Evolutionary conservation across 2,113 vertebrate species (phyloP).

Genomic region (human (Homo sapiens)): DNA sequence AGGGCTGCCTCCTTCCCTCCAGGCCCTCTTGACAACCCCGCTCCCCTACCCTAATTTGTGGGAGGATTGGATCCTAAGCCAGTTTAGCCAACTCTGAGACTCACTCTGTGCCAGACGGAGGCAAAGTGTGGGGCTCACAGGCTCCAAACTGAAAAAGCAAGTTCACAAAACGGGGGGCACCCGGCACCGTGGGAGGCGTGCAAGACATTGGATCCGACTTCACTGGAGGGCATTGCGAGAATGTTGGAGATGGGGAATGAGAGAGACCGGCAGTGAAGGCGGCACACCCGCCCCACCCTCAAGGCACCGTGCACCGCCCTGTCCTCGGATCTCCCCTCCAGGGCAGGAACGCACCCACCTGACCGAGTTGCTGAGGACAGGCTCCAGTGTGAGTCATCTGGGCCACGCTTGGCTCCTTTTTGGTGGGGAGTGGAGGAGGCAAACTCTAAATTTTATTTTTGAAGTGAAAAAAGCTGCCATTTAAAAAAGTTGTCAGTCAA

Average conservation of each 20-base stretch:
- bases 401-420: rapidly evolving
- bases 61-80: not conserved
- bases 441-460: too few relatives aligned
- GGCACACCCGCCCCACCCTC: not conserved
- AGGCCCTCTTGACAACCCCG: too few relatives aligned
- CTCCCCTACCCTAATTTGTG: not conserved
- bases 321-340: not conserved
- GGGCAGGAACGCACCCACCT: not conserved
- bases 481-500: not conserved
- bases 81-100: not conserved
- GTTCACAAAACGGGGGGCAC: not conserved
- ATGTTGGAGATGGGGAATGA: not conserved
- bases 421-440: not conserved
- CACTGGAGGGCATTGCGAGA: not conserved
- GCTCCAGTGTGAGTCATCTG: rapidly evolving
- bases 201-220: not conserved
- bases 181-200: rapidly evolving
- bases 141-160: rapidly evolving
- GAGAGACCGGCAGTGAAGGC: too few relatives aligned
- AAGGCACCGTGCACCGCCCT: not conserved
- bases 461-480: not conserved
- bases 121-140: rapidly evolving
- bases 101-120: not conserved
- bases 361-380: rapidly evolving
- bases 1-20: too few relatives aligned